Base-by-base conservation (phyloP, 2,888 invertebrate genomes). In the Drosophila niveifrons region DNA sequence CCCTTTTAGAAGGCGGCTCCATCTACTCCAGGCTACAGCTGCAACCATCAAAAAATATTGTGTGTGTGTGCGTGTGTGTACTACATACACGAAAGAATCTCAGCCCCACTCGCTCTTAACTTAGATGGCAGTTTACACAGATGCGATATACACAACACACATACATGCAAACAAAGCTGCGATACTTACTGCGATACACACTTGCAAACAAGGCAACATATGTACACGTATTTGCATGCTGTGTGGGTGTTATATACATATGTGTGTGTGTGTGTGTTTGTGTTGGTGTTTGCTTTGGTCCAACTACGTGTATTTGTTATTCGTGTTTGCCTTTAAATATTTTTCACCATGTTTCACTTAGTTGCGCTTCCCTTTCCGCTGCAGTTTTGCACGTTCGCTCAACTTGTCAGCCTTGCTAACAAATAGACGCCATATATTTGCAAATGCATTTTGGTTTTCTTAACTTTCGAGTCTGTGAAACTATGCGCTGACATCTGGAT, bases 391-490 rank as follows among this genome's bases (percentile, higher is more conserved):
- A 86, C 87, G 72, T 83, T 76, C 66, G 63, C 67, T 68, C 73
- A 77, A 80, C 78, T 84, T 87, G 82, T 87, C 78, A 73, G 59
- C 44, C 63, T 65, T 69, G 66, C 80, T 69, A 72, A 72, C 80
- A 75, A 71, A 70, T 67, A 72, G 63, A 48, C 72, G 62, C 46
- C 65, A 63, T 47, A 51, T 53, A 28, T 51, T 36, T 39, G 7
- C 9, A 13, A 31, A 9, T 18, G 6, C 48, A 41, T 53, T 51
- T 72, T 48, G 53, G 34, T 52, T 29, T 43, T 31, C 15, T 52
- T 39, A 63, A 53, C 44, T 34, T 56, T 41, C 6, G 59, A 71
- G 69, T 66, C 66, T 51, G 65, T 57, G 59, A 57, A 66, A 66
- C 67, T 75, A 62, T 51, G 63, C 61, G 63, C 52, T 71, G 88